Base-by-base conservation (phyloP, 2,888 invertebrate genomes). In the Macrosiphum euphorbiae region DNA sequence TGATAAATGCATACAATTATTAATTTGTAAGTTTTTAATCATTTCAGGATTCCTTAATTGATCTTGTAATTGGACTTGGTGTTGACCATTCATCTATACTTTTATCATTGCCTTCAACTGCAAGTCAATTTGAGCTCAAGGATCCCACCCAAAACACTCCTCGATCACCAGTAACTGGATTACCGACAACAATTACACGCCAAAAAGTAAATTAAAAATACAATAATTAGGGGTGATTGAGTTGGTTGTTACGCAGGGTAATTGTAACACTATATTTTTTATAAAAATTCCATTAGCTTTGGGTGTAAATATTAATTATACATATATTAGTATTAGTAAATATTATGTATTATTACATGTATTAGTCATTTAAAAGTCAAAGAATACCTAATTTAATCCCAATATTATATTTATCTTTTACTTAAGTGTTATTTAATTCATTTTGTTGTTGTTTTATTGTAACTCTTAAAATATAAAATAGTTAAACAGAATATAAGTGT, bases 21-120 rank as follows among this genome's bases (percentile, higher is more conserved):
- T 26, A 87, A 91, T 41, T 26, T 13, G 7, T 61, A 50, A 28
- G 41, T n/a, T 61, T 85, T 94, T 94, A 78, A 67, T 50, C 20
- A 41, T 91, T 95, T 11, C 96, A 97, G 97, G 98, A 98, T 95
- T 98, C 97, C 88, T 96, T 98, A 89, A 97, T 98, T 90, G 98
- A 98, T 95, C 96, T 98, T 93, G 97, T 97, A 16, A 96, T 96
- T 0, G 97, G 97, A 47, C 96, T 98, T 88, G 97, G 98, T 94
- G 97, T 97, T n/a, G 97, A 97, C 35, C 96, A 97, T 90, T 96
- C 97, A 41, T 98, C 97, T 96, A 95, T 98, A 50, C 96, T 98
- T 41, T 96, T 98, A 95, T 97, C 97, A 5, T 96, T 98, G 0
- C 98, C 98, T 0, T 97, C 97, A 0, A 97, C 97, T 47, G 98